phyloP scores from a whole-genome alignment of 2,888 invertebrate species.

The Hofmannophila pseudospretella region DNA sequence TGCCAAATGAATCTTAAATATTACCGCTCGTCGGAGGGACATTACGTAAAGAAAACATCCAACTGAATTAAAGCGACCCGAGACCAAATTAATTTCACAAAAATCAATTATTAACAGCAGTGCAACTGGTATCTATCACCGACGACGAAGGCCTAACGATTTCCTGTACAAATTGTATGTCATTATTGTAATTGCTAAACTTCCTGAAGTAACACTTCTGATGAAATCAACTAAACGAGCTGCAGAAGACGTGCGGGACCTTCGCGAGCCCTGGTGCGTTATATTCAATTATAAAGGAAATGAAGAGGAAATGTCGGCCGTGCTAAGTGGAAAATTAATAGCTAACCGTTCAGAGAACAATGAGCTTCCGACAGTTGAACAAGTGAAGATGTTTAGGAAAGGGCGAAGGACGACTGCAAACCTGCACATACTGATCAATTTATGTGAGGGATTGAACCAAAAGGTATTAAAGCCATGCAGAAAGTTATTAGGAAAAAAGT shows the following conservation, averaged over 20 bases:
- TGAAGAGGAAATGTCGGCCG: conserved; percentile 8
- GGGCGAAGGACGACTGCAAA: conserved; percentile 5
- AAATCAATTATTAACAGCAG: background rate
- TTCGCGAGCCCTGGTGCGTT: too few species aligned
- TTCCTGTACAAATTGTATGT: background rate
- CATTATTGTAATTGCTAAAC: background rate
- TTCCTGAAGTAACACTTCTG: background rate
- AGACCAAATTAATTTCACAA: conserved; percentile 1
- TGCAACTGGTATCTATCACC: background rate
- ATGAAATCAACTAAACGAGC: too few species aligned
- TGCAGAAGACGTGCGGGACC: too few species aligned
- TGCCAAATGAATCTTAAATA: background rate
- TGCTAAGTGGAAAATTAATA: conserved; percentile 11
- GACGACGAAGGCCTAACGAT: background rate
- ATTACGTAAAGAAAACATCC: conserved; percentile 5
- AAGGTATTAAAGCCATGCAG: too few species aligned
- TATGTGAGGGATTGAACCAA: too few species aligned
- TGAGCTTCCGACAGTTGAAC: conserved; percentile 14
- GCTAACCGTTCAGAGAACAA: conserved; percentile 13
- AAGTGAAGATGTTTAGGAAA: background rate
- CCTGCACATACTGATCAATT: background rate
- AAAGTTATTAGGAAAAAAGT: too few species aligned
- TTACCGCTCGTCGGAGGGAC: background rate
- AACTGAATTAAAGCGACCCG: conserved; percentile 1
- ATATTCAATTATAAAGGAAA: background rate